Base-by-base conservation (phyloP, 1,140 invertebrate genomes). In the Acromyrmex echinatior region DNA sequence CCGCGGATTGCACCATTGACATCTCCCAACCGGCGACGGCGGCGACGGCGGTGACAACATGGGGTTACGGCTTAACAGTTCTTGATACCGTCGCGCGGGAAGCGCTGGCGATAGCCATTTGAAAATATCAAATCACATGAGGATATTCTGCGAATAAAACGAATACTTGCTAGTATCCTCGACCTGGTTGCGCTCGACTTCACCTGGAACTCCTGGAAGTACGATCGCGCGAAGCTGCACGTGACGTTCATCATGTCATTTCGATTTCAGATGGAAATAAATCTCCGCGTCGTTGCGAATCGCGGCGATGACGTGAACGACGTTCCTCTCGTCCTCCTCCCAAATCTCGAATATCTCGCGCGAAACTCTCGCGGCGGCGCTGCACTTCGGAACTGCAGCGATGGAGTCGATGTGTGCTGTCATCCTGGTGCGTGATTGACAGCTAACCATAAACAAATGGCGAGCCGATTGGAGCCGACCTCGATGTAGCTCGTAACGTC, bases 321-420 rank as follows among this genome's bases (percentile, higher is more conserved):
- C 31, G 0, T 65, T 2, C 6, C 18, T 35, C 63, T 7, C 5
- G 12, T 12, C 3, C 14, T 63, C 10, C 16, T 66, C 0, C 12
- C 4, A 5, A 4, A 0, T 18, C 16, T 66, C 9, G 66, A 70
- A 49, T 70, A 78, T 62, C 35, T 70, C 28, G 63, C 39, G 60
- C 21, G 25, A 21, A 39, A 49, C 18, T 45, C 12, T 45, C 12
- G 21, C 5, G 10, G 66, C n/a, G 31, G 79, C 56, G 70, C 63
- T 70, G 51, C 56, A 16, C 18, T 84, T 28, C 18, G 21, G 10
- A 70, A 21, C 21, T 21, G 49, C 53, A 86, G 77, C 76, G 74
- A 90, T 90, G 63, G 71, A 86, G 88, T 80, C 21, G 28, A 16
- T n/a, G 71, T 49, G 45, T 77, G 62, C 81, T 80, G 71, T 71